Evolutionary conservation across 2,113 vertebrate species (phyloP), one percentile per base, ranked within the genome.

Genomic region (Fulmarus glacialis): DNA sequence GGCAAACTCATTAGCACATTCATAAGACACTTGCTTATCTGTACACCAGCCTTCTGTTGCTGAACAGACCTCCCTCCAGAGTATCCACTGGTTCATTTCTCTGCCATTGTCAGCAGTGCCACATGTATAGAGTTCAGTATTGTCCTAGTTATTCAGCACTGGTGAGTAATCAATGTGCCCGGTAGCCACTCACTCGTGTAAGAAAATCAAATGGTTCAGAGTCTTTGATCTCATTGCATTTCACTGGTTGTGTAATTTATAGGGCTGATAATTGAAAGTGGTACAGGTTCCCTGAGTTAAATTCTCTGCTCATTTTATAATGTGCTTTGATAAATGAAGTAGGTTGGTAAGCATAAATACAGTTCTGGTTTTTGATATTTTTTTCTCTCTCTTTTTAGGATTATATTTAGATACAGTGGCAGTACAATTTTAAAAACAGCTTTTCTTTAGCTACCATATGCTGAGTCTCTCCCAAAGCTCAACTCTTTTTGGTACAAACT

Each of bases 201-300:
- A 96, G 96, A 89, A 96, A 98, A 97, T 88, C 79, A 80, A 90
- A 82, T 89, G 64, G 89, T 79, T 97, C 45, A 75, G 86, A 87
- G 86, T 95, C 96, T 95, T 97, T 96, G 97, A 95, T 98, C 88
- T 97, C 92, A 71, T 17, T 90, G 94, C 89, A 77, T 94, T 96
- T 97, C 93, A 83, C 48, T 91, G 95, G 83, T 58, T 52, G 52
- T 88, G 86, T 92, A 98, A 97, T 97, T 97, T 97, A 92, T 80
- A 88, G 74, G 80, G 70, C 87, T 70, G 47, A 59, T 93, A 93
- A 96, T 74, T 94, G 92, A 93, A 95, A 92, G 64, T 29, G 81
- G 83, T 90, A 43, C 42, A 89, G 79, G 81, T 23, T 95, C 87
- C 91, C 59, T 30, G 60, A 92, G 82, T 77, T 66, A 92, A 83